phyloP scores from a whole-genome alignment of 2,113 vertebrate genomes.

The Tragulus kanchil region DNA sequence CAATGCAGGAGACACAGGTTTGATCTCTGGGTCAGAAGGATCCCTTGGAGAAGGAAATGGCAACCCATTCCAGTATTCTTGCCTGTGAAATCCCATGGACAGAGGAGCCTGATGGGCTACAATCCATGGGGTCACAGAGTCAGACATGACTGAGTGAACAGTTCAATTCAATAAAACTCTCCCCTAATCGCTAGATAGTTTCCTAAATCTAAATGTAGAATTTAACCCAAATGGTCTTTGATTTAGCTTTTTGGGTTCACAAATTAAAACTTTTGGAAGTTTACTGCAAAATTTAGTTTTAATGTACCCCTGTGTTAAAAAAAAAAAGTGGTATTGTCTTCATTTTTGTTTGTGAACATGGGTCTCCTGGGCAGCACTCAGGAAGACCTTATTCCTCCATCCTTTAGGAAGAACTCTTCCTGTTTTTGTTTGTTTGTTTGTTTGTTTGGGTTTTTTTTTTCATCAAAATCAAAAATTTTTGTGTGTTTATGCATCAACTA shows the following conservation, averaged over 20 bases:
- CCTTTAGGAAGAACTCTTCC: background rate
- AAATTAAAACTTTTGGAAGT: slow-evolving; percentile 4
- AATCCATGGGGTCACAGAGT: background rate
- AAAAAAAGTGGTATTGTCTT: background rate
- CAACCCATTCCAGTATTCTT: background rate
- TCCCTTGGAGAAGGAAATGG: background rate
- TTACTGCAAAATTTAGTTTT: slow-evolving; percentile 35
- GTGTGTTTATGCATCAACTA: background rate
- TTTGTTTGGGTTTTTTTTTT: background rate
- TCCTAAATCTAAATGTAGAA: background rate
- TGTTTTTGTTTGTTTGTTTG: background rate
- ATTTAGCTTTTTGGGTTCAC: slow-evolving; percentile 34
- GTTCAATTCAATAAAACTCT: background rate
- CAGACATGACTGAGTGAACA: background rate
- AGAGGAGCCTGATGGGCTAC: background rate
- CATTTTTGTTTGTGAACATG: background rate
- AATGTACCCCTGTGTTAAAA: background rate
- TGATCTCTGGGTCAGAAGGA: background rate
- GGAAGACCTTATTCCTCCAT: background rate
- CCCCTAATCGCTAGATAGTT: background rate
- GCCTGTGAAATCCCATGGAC: background rate
- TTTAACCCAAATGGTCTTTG: slow-evolving; percentile 30
- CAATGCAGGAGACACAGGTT: background rate
- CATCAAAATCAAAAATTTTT: background rate
- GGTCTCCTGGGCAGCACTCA: background rate